These are phyloP conservation scores for Eurois occulta DNA, from an alignment of 2,888 invertebrate species.

Conservation along the genomic window DNA sequence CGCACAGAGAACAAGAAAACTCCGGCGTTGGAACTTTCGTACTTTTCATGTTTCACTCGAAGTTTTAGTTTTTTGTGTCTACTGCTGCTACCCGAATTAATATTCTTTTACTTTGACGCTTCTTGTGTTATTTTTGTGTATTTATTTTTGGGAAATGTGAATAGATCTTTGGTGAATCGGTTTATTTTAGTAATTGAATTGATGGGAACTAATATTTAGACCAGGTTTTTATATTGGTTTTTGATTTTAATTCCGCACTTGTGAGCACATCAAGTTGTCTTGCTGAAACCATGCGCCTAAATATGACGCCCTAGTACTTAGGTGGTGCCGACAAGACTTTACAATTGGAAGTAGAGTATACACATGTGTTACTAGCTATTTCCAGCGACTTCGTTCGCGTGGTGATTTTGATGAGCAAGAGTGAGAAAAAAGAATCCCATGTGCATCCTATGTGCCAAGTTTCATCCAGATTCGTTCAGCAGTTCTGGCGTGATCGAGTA, in stretches of 20 bases:
- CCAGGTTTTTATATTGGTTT: neutral
- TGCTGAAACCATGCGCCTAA: neutral
- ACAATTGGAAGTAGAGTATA: neutral
- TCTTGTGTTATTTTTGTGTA: constrained; percentile 27
- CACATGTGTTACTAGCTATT: too few relatives aligned
- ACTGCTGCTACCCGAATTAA: constrained; percentile 44
- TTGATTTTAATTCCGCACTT: neutral
- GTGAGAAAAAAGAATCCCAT: too few relatives aligned
- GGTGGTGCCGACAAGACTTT: neutral
- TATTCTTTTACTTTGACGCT: constrained; percentile 51
- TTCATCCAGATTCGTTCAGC: too few relatives aligned
- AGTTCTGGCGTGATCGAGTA: too few relatives aligned
- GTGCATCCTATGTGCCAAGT: too few relatives aligned
- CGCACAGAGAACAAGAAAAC: constrained; percentile 72
- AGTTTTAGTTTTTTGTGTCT: constrained; percentile 61
- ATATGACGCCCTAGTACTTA: neutral
- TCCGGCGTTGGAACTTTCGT: constrained; percentile 68
- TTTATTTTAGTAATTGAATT: neutral
- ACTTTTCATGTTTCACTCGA: constrained; percentile 65
- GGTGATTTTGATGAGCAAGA: too few relatives aligned
- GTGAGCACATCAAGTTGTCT: neutral
- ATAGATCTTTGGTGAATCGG: constrained; percentile 1
- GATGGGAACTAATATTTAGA: neutral
- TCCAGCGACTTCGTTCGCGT: too few relatives aligned
- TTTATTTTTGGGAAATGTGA: constrained; percentile 16